Evolutionary conservation across 2,113 vertebrate genomes (phyloP), one percentile per base, ranked within the genome.

Genomic region (Jaculus jaculus): DNA sequence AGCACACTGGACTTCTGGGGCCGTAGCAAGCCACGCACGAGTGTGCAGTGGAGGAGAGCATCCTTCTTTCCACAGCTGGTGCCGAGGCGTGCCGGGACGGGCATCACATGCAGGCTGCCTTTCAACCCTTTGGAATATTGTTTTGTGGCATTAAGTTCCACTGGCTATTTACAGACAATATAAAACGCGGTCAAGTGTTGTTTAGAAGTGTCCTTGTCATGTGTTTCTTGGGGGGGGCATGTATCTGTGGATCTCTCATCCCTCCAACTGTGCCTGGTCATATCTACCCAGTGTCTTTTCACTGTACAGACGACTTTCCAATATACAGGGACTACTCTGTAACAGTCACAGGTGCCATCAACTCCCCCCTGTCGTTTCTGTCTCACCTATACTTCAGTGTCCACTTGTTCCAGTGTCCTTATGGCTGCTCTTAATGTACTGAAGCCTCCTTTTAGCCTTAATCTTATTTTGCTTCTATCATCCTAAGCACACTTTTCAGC

Each of bases 141-240:
- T 74, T 75, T 81, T 96, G 87, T 96, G 94, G 87, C 90, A 97
- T 66, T 78, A 81, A 74, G 58, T 96, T 95, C 68, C 84, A 93
- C 61, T 90, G 79, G 73, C 95, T 87, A 91, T 92, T 21, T 97
- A 93, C 84, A 89, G 81, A 39, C 91, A 68, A 84, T 63, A 89
- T 88, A 96, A 94, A 96, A 86, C 83, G 58, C 28, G 61, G 28
- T 89, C 95, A 96, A 96, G 78, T 94, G 75, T 94, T 85, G 95
- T 90, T 95, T 95, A 91, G 26, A 79, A 75, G 60, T 92, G 87
- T 93, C 72, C 51, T 86, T 89, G 91, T 95, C 47, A 84, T 79
- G 24, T 89, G 87, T 92, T 93, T 86, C 81, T n/a, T 73, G 51
- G 34, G 30, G 12, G 6, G 16, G 30, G 16, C 20, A 6, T 11